phyloP scores from a whole-genome alignment of 2,113 vertebrate genomes.

The Morone saxatilis region DNA sequence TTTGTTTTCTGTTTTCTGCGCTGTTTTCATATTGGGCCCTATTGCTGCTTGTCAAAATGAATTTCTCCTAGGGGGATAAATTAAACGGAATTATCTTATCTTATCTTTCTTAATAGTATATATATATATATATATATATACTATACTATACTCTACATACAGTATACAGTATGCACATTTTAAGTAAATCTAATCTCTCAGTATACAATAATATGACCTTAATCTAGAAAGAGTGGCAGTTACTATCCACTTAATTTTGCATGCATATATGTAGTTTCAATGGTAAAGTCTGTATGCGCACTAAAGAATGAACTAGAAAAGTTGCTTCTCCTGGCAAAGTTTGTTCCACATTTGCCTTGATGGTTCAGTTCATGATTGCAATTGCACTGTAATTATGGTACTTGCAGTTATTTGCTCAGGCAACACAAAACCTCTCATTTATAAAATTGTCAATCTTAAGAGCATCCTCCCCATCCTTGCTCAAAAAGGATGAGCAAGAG shows the following conservation, averaged over 20 bases:
- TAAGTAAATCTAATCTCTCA: too few relatives aligned
- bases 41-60: too few relatives aligned
- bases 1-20: too few relatives aligned
- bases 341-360: conserved; percentile 38
- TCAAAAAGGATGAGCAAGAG: not conserved
- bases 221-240: too few relatives aligned
- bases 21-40: too few relatives aligned
- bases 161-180: too few relatives aligned
- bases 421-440: conserved; percentile 38
- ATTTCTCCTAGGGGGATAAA: too few relatives aligned
- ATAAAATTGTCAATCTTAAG: conserved; percentile 1
- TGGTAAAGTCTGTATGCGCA: not conserved
- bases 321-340: conserved; percentile 5
- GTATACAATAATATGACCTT: too few relatives aligned
- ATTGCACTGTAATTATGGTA: conserved; percentile 32
- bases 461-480: not conserved
- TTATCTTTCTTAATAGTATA: too few relatives aligned
- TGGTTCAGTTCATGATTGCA: conserved; percentile 46
- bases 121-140: too few relatives aligned
- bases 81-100: too few relatives aligned
- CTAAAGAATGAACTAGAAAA: not conserved
- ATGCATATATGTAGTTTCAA: not conserved
- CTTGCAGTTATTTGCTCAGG: conserved; percentile 35
- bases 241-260: not conserved
- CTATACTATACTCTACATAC: too few relatives aligned